These are phyloP conservation scores for Salmo trutta DNA, from an alignment of 2,797 vertebrate species.

Conservation along the genomic window DNA sequence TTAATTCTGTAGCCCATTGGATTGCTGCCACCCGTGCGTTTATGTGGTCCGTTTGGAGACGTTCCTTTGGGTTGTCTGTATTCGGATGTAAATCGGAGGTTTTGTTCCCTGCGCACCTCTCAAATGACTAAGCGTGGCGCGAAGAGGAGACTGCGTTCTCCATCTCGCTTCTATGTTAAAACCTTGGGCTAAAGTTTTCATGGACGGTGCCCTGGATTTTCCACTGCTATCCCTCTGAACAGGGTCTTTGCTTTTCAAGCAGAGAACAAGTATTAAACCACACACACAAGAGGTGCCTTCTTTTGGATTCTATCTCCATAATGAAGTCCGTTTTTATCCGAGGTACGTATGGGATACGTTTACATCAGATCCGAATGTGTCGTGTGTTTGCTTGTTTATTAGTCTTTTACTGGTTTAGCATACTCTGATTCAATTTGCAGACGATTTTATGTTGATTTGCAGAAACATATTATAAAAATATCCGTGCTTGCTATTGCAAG, in stretches of 20 bases:
- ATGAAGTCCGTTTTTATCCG: conserved; percentile 26
- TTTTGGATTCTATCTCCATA: conserved; percentile 28
- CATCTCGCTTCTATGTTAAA: conserved; percentile 14
- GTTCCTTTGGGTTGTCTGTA: conserved; percentile 3
- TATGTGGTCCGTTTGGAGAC: conserved; percentile 9
- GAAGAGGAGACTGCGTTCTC: conserved; percentile 29
- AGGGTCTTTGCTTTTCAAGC: conserved; percentile 5
- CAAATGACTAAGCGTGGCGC: conserved; percentile 22
- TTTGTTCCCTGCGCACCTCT: conserved; percentile 15
- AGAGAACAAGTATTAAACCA: background rate
- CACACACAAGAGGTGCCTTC: conserved; percentile 9
- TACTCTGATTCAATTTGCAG: background rate
- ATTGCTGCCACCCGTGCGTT: conserved; percentile 7
- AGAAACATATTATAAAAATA: background rate
- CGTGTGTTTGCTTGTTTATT: background rate
- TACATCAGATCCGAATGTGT: background rate
- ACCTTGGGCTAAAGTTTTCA: conserved; percentile 30
- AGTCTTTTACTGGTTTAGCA: background rate
- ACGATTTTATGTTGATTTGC: background rate
- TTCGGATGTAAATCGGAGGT: conserved; percentile 21
- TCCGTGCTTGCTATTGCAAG: background rate
- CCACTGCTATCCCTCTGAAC: background rate
- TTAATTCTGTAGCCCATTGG: background rate
- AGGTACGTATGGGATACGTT: conserved; percentile 15
- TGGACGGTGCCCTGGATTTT: conserved; percentile 26